phyloP scores from a whole-genome alignment of 2,797 vertebrate genomes.

The Otolemur crassicaudatus region DNA sequence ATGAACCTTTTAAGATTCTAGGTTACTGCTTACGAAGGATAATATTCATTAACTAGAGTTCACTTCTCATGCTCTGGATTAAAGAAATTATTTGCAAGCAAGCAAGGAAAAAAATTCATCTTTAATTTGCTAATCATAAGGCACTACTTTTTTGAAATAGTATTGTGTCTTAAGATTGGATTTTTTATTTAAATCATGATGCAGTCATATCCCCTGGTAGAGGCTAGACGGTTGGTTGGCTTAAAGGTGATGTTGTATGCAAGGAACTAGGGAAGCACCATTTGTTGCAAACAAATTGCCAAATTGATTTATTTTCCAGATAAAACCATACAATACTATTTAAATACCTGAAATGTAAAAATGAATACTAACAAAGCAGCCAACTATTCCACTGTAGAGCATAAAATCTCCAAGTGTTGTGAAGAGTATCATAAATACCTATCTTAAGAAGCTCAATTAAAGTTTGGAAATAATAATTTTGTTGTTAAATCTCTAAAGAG shows the following conservation, averaged over 20 bases:
- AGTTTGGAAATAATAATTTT: slow-evolving; percentile 81
- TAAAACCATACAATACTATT: slow-evolving; percentile 73
- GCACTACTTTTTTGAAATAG: slow-evolving; percentile 62
- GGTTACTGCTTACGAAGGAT: slow-evolving; percentile 71
- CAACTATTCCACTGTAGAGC: slow-evolving; percentile 64
- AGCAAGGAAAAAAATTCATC: slow-evolving; percentile 60
- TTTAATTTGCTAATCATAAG: slow-evolving; percentile 81
- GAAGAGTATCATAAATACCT: slow-evolving; percentile 70
- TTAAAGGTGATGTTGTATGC: slow-evolving; percentile 61
- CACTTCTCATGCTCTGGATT: slow-evolving; percentile 63
- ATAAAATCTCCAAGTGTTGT: slow-evolving; percentile 68
- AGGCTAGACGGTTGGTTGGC: slow-evolving; percentile 44
- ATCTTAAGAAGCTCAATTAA: slow-evolving; percentile 73
- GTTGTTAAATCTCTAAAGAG: slow-evolving; percentile 76
- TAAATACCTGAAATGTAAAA: slow-evolving; percentile 71
- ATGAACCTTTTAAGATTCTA: slow-evolving; percentile 78
- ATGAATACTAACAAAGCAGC: slow-evolving; percentile 67
- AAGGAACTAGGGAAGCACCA: slow-evolving; percentile 60
- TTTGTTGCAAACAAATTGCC: slow-evolving; percentile 81
- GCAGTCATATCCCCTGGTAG: slow-evolving; percentile 85
- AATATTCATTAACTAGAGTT: slow-evolving; percentile 76
- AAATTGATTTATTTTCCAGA: slow-evolving; percentile 78
- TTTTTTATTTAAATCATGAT: slow-evolving; percentile 90
- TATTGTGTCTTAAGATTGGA: slow-evolving; percentile 87
- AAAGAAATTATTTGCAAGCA: slow-evolving; percentile 69